Evolutionary conservation across 2,888 invertebrate genomes (phyloP).

Genomic region (Mechanitis messenoides): DNA sequence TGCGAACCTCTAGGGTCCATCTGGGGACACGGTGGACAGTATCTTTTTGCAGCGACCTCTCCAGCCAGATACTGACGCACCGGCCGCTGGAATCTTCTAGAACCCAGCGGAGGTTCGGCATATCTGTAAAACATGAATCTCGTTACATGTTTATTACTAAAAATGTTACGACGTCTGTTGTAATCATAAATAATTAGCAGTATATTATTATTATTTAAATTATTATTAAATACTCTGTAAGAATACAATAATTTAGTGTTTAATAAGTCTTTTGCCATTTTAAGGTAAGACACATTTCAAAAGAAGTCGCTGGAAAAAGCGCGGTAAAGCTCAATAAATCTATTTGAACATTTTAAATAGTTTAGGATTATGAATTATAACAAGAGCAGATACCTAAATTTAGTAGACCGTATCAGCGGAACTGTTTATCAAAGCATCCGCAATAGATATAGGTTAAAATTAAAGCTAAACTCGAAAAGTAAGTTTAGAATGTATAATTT

Average conservation of each 20-base stretch:
- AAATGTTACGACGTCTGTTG: too few species aligned
- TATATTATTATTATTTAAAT: too few species aligned
- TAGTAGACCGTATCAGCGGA: constrained; percentile 17
- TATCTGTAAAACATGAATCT: constrained; percentile 41
- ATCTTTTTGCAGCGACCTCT: constrained; percentile 50
- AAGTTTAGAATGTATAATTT: too few species aligned
- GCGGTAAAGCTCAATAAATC: too few species aligned
- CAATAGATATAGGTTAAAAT: background rate
- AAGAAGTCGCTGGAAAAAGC: background rate
- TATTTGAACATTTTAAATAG: too few species aligned
- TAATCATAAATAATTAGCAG: too few species aligned
- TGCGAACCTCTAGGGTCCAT: constrained; percentile 46
- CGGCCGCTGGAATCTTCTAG: constrained; percentile 62
- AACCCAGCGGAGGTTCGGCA: constrained; percentile 69
- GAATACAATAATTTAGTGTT: too few species aligned
- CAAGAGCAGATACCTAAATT: background rate
- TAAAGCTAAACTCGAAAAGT: background rate
- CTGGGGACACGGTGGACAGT: constrained; percentile 61
- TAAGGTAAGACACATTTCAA: background rate
- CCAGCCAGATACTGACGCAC: constrained; percentile 59
- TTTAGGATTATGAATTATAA: constrained; percentile 1
- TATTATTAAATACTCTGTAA: too few species aligned
- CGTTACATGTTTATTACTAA: too few species aligned
- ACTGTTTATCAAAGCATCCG: constrained; percentile 27
- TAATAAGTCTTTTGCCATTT: too few species aligned